Base-by-base conservation (phyloP, 2,888 invertebrate species). In the Drosophila setosimentum region DNA sequence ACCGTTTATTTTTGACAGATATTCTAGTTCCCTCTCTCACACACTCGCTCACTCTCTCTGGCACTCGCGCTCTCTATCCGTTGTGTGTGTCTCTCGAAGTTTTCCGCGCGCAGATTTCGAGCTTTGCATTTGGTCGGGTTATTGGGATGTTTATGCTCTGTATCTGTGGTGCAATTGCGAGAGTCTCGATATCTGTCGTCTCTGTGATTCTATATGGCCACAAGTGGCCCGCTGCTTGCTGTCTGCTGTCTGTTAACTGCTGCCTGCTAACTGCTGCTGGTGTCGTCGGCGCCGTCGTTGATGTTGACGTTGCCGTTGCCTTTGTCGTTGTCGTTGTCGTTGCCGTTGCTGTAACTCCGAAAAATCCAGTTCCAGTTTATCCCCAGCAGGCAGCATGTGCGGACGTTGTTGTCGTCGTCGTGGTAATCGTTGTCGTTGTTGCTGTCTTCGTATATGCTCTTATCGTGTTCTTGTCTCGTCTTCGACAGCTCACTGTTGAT, bases 381-480 rank as follows among this genome's bases (percentile, higher is more conserved):
- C 92, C 91, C 91, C 92, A 92, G 91, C 92, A 90, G 92, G 92
- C 92, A 90, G 87, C 91, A 91, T 87, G 92, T 90, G 87, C 92
- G 92, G 92, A 91, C 91, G 92, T 87, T 60, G 86, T 82, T 75
- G 83, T 82, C 82, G 83, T 79, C 76, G 72, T 73, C 61, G 76
- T 75, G 48, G 76, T 78, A 30, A 69, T 65, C 37, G 73, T 58
- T 37, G 53, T 68, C 30, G 63, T 78, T 54, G 66, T 79, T 37
- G 60, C 69, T 68, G 72, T 75, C 64, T 55, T 55, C 55, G 54
- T 73, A 53, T 59, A 68, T 77, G 70, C 57, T 68, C 61, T 62
- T 72, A 62, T 79, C 73, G 77, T 32, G 49, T 66, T 60, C 51
- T 61, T 30, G 66, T 45, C 58, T 35, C 54, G 74, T 73, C 74